phyloP scores from a whole-genome alignment of 2,113 vertebrate species.

The Mobula hypostoma region DNA sequence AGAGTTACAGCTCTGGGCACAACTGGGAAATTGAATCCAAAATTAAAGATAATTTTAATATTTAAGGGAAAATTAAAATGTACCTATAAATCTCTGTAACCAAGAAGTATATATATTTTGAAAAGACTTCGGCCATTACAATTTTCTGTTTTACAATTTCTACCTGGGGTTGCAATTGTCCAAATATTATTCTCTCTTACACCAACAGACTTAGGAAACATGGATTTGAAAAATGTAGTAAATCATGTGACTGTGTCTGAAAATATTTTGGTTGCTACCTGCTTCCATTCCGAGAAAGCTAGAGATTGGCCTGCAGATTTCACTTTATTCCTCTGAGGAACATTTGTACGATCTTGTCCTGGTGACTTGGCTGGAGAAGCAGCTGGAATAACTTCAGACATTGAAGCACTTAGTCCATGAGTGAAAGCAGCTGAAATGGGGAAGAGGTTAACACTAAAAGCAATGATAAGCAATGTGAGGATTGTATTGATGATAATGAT shows the following conservation, averaged over 20 bases:
- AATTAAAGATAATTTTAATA: no score
- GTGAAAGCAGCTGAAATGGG: background rate
- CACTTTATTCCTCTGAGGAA: background rate
- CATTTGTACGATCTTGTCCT: background rate
- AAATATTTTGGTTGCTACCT: background rate
- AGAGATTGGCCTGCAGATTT: background rate
- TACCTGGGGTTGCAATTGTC: background rate
- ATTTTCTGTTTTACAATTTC: background rate
- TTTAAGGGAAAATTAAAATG: no score
- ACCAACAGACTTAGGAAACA: background rate
- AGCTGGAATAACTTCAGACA: background rate
- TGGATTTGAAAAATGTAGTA: background rate
- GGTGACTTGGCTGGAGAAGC: background rate
- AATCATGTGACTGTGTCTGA: background rate
- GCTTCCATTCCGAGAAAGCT: no score
- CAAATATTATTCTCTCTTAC: background rate
- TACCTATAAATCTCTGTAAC: no score
- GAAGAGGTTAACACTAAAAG: background rate
- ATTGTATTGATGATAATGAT: background rate
- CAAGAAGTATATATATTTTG: no score
- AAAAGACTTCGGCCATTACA: no score
- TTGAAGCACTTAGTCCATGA: background rate
- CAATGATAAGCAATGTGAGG: background rate
- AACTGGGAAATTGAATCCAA: background rate
- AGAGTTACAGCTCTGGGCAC: background rate